Evolutionary conservation across 2,888 invertebrate genomes (phyloP).

Genomic region (Conchocele bisecta): DNA sequence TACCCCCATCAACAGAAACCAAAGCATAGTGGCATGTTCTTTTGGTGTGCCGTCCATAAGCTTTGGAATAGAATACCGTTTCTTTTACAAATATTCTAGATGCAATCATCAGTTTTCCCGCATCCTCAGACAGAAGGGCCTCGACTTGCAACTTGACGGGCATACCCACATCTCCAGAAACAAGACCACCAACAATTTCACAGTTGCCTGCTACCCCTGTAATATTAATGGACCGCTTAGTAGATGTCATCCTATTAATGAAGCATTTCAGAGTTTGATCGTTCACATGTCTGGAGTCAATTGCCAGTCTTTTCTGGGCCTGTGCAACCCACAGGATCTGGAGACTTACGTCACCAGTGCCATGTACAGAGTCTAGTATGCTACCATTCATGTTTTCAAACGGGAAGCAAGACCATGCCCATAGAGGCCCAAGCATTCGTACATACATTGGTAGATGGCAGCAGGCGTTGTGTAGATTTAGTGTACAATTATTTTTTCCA

Average conservation of each 20-base stretch:
- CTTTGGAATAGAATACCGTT: not conserved
- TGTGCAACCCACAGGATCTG: no score
- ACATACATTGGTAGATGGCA: conserved; percentile 14
- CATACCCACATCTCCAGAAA: not conserved
- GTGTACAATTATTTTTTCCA: conserved; percentile 4
- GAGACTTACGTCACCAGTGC: no score
- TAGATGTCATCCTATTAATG: no score
- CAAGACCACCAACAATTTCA: conserved; percentile 13
- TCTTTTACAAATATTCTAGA: not conserved
- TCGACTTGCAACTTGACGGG: not conserved
- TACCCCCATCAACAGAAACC: not conserved
- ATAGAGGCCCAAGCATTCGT: conserved; percentile 10
- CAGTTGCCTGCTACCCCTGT: no score
- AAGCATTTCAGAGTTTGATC: no score
- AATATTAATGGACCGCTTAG: no score
- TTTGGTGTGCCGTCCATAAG: conserved; percentile 13
- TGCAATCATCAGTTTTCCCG: no score
- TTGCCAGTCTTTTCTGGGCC: no score
- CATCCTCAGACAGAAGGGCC: no score
- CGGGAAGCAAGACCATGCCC: conserved; percentile 33
- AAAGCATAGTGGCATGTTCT: not conserved
- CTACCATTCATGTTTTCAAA: conserved; percentile 33
- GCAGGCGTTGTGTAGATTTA: conserved; percentile 22
- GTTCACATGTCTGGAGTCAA: no score
- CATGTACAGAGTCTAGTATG: no score